Conservation (phyloP, 2,113 vertebrate species). For the Arvicanthis niloticus region DNA sequence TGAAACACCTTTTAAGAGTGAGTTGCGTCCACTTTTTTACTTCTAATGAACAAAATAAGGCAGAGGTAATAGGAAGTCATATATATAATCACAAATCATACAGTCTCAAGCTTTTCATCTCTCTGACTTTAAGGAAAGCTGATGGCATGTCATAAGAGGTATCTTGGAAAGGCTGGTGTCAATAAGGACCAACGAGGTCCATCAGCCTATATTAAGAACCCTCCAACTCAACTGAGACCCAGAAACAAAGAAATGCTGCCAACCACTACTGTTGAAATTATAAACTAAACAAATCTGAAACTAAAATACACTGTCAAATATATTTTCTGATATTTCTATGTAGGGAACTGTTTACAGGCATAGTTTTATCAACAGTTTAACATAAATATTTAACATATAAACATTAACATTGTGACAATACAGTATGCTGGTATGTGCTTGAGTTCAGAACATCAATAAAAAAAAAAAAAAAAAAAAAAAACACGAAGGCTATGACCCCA, state of each 20-base stretch:
- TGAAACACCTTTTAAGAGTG: slow-evolving; percentile 2
- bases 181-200: neutral
- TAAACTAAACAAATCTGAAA: neutral
- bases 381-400: neutral
- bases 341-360: neutral
- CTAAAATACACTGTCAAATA: neutral
- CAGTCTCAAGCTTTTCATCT: neutral
- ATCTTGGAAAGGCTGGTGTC: neutral
- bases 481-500: neutral
- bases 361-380: slow-evolving; percentile 11
- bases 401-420: neutral
- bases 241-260: neutral
- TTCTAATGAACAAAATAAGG: neutral
- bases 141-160: neutral
- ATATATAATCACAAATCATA: neutral
- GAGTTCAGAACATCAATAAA: slow-evolving; percentile 35
- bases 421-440: neutral
- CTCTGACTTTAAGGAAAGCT: neutral
- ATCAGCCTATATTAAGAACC: neutral
- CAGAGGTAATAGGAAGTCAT: neutral
- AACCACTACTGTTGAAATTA: neutral
- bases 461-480: too few species aligned
- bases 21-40: neutral
- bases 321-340: slow-evolving; percentile 24
- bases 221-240: neutral